Percentiles rank a stretch among this genome's conserved stretches.
These are phyloP conservation scores for Merops nubicus DNA, from an alignment of 2,113 vertebrate species.

Conservation along the genomic window DNA sequence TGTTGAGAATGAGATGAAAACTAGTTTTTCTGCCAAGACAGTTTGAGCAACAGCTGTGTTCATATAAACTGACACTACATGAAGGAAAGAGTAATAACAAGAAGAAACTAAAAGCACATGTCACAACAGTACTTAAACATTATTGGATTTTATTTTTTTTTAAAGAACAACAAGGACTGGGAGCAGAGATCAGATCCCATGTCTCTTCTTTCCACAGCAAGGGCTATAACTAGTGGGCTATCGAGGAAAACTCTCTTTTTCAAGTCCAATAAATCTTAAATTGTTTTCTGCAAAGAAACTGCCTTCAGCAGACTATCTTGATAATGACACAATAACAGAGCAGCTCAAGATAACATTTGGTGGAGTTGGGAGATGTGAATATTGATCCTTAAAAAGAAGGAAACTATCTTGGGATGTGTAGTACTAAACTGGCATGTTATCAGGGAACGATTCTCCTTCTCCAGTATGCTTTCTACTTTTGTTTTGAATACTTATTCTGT, in stretches of 20 bases:
- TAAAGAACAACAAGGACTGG: not conserved
- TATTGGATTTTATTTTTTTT: slow-evolving; percentile 12
- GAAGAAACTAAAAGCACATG: slow-evolving; percentile 10
- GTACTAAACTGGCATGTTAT: not conserved
- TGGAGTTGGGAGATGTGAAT: not conserved
- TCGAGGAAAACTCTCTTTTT: not conserved
- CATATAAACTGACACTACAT: not conserved
- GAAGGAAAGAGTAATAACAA: slow-evolving; percentile 19
- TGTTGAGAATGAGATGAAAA: not conserved
- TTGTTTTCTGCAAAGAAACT: slow-evolving; percentile 52
- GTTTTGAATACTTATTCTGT: not conserved
- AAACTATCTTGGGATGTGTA: not conserved
- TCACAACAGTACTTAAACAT: slow-evolving; percentile 45
- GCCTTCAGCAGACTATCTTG: slow-evolving; percentile 36
- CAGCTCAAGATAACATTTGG: not conserved
- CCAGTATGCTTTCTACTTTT: not conserved
- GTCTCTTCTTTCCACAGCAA: not conserved
- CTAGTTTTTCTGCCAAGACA: not conserved
- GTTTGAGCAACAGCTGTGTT: not conserved
- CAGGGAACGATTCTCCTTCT: not conserved
- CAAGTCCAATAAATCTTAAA: slow-evolving; percentile 36
- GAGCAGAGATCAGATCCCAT: not conserved
- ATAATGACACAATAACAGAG: not conserved
- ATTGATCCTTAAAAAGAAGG: not conserved
- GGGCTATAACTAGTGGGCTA: not conserved